Base-by-base conservation (phyloP, 2,888 invertebrate species). In the Xestoiulus laeticollis region DNA sequence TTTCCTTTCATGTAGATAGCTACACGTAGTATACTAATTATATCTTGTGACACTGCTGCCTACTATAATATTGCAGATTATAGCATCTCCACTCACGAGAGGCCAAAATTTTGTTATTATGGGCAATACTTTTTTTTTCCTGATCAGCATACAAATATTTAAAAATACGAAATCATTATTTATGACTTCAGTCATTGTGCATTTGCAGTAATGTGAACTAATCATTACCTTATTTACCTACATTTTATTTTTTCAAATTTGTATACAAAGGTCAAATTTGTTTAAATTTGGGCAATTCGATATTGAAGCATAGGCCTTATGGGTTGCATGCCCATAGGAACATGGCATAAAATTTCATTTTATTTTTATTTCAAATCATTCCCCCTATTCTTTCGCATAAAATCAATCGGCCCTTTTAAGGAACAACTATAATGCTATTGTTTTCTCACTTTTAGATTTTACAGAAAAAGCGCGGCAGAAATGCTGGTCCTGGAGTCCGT, bases 391-490 rank as follows among this genome's bases (percentile, higher is more conserved):
- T 86, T 86, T 48, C 32, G 44, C 53, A 53, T 14, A 78, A 78
- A 78, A 78, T 22, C 14, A 30, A 3, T 6, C 14, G 78, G 78
- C 78, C 78, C 78, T 78, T 78, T 78, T 26, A 78, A 26, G 78
- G 78, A 78, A 78, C 78, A 78, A 78, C 78, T 87, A 82, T 87
- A 87, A 87, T 88, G 87, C 87, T 88, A 48, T 87, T 78, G 95
- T 95, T 88, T 95, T 95, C 95, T 95, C 95, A 95, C 95, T 95
- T 96, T 96, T 97, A 97, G 97, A 97, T 97, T 96, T 97, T 97
- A 96, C 97, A 97, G 97, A 97, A 97, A 97, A 97, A 97, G 96
- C 96, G 97, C 96, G 97, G 97, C 97, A 95, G 97, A 97, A 95
- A 96, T 96, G 94, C 96, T 96, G 95, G 95, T 96, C 96, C 96